Base-by-base conservation (phyloP, 2,113 vertebrate genomes). In the Cochlearius cochlearius region DNA sequence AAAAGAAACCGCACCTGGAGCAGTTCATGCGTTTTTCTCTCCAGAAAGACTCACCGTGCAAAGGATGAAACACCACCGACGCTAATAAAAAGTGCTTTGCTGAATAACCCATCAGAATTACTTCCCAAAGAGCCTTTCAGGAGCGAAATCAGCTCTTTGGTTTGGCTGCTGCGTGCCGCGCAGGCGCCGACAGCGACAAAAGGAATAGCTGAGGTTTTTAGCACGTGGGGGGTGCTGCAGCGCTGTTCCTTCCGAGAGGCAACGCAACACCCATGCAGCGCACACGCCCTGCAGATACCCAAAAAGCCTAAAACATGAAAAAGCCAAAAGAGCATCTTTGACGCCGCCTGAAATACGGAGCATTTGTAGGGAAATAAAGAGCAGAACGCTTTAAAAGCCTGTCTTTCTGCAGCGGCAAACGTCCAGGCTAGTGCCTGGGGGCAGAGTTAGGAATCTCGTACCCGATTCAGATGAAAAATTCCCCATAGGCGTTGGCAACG, bases 371-470 rank as follows among this genome's bases (percentile, higher is more conserved):
- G 45, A 87, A 71, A 43, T 14, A 12, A n/a, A 76, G 12, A 76
- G 36, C 25, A 87, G 45, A 36, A 30, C 12, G 1, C 30, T 73
- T 30, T 8, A 30, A 67, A 58, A 38, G 2, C 8, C 17, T 27
- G 2, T 3, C 13, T 56, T 38, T 32, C 8, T 15, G 39, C 72
- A 80, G 62, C 11, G 20, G 4, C 50, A 8, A 2, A 21, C 10
- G 27, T 16, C 45, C 64, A 26, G 77, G 26, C 59, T 45, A 7
- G 27, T 0, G 17, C 1, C 66, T 39, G 34, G 50, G 8, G 3
- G 41, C 50, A 20, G 15, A 0, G 3, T 4, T 34, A n/a, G 18
- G 13, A 1, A 10, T 18, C 52, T 68, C 12, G 1, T 5, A 22
- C 36, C 69, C 29, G 17, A 10, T 2, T 7, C 15, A 4, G 17